Evolutionary conservation across 1,140 invertebrate genomes (phyloP).

Genomic region (silkworm (Bombyx mori)): ASM3026992v2 NC_085114.1:15194001-15194500

Average conservation of each 20-base stretch:
- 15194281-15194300: constrained; percentile 2
- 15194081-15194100: too few relatives aligned
- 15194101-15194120: not conserved
- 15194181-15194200: not conserved
- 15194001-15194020: constrained; percentile 22
- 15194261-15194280: constrained; percentile 8
- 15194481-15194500: too few relatives aligned
- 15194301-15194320: not conserved
- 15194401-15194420: too few relatives aligned
- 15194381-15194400: too few relatives aligned
- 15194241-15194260: not conserved
- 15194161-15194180: constrained; percentile 2
- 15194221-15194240: not conserved
- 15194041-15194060: not conserved
- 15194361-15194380: too few relatives aligned
- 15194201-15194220: constrained; percentile 5
- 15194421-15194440: too few relatives aligned
- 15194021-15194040: constrained; percentile 25
- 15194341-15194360: too few relatives aligned
- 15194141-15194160: not conserved
- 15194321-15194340: too few relatives aligned
- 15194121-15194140: constrained; percentile 1
- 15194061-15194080: too few relatives aligned
- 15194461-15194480: too few relatives aligned
- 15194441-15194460: too few relatives aligned